Percentiles rank a stretch among this genome's conserved stretches.
phyloP scores from a whole-genome alignment of 2,113 vertebrate genomes.

The Castor canadensis region DNA sequence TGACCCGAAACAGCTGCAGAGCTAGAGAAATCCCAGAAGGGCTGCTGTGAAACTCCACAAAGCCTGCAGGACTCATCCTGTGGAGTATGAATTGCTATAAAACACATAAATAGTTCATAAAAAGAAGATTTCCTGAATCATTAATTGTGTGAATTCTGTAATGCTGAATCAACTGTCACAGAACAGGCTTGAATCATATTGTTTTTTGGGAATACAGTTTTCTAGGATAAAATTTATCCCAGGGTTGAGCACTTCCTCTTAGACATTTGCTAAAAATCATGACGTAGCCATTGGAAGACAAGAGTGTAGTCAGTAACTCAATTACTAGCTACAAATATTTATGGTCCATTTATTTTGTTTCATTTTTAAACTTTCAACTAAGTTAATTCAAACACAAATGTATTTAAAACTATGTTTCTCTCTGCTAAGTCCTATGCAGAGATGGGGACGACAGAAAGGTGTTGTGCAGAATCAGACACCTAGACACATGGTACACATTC shows the following conservation, averaged over 20 bases:
- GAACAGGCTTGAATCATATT: not conserved
- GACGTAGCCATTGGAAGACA: not conserved
- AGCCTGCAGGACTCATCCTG: not conserved
- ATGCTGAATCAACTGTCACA: not conserved
- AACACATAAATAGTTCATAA: not conserved
- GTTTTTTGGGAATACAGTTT: not conserved
- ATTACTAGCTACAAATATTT: not conserved
- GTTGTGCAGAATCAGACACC: not conserved
- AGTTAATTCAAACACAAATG: not conserved
- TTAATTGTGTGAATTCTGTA: not conserved
- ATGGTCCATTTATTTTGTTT: not conserved
- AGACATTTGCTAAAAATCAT: not conserved
- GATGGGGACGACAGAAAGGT: not conserved
- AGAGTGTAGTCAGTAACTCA: not conserved
- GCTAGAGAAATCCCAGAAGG: not conserved
- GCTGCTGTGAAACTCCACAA: not conserved
- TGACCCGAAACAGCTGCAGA: not conserved
- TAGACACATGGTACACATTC: not conserved
- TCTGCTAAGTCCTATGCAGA: not conserved
- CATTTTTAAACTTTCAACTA: not conserved
- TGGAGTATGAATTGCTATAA: not conserved
- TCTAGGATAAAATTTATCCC: not conserved
- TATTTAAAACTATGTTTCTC: not conserved
- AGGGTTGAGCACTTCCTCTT: not conserved
- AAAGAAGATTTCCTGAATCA: not conserved